Evolutionary conservation across 2,113 vertebrate genomes (phyloP).

Genomic region (Formicarius rufipectus): DNA sequence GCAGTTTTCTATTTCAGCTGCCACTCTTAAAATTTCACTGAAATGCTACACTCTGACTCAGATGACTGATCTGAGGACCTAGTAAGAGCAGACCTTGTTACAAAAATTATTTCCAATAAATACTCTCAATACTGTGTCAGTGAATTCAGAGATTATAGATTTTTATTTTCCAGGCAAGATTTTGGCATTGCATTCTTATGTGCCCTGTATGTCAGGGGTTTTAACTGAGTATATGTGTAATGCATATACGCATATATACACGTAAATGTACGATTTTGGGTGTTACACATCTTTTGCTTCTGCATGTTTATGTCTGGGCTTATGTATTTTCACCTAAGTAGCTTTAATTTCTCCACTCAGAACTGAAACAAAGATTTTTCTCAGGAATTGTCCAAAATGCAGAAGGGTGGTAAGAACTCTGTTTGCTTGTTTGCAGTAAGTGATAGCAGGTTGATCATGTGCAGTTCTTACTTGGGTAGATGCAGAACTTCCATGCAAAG

Average conservation of each 20-base stretch:
- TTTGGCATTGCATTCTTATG: background rate
- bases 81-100: background rate
- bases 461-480: background rate
- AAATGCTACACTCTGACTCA: background rate
- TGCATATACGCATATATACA: background rate
- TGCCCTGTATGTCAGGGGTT: background rate
- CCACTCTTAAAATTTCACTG: background rate
- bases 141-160: background rate
- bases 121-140: fast-evolving
- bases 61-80: background rate
- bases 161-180: background rate
- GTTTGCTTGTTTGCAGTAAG: background rate
- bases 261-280: background rate
- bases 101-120: background rate
- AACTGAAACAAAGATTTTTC: background rate
- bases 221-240: background rate
- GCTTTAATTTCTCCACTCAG: background rate
- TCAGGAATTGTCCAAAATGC: background rate
- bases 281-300: background rate
- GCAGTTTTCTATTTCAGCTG: background rate
- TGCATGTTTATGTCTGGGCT: background rate
- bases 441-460: background rate
- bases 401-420: background rate
- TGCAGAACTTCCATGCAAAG: background rate
- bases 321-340: background rate